These are phyloP conservation scores for Scrobipalpa costella DNA, from an alignment of 2,888 invertebrate genomes.

Conservation along the genomic window DNA sequence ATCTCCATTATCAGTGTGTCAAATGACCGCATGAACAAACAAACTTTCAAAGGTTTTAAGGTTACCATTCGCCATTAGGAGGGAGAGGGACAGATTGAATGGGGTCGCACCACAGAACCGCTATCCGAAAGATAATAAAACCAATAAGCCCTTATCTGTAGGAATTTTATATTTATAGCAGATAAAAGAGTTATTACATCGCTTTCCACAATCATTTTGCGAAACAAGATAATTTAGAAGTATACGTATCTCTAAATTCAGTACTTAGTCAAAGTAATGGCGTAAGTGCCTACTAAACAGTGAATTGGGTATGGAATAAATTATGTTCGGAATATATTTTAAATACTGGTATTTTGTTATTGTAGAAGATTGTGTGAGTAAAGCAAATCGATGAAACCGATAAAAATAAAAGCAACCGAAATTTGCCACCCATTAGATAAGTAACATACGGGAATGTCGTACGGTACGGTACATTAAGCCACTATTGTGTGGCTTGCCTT, in stretches of 20 bases:
- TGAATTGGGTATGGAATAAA: no score
- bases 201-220: background rate
- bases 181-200: background rate
- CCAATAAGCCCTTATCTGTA: slow-evolving; percentile 8
- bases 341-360: no score
- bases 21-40: background rate
- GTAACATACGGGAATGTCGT: background rate
- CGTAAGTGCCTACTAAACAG: no score
- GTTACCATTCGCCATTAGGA: background rate
- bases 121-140: slow-evolving; percentile 16
- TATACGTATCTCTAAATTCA: background rate
- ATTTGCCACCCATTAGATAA: background rate
- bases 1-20: background rate
- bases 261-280: background rate
- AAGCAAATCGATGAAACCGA: background rate
- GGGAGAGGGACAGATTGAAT: slow-evolving; percentile 2
- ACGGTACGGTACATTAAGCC: slow-evolving; percentile 3
- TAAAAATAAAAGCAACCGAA: slow-evolving; percentile 4
- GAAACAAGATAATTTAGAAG: background rate
- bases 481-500: slow-evolving; percentile 3
- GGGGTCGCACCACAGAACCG: slow-evolving; percentile 5
- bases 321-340: no score
- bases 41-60: background rate
- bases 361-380: no score
- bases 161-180: background rate